These are phyloP conservation scores for Hippocampus kuda DNA, from an alignment of 2,797 vertebrate species.

Conservation along the genomic window DNA sequence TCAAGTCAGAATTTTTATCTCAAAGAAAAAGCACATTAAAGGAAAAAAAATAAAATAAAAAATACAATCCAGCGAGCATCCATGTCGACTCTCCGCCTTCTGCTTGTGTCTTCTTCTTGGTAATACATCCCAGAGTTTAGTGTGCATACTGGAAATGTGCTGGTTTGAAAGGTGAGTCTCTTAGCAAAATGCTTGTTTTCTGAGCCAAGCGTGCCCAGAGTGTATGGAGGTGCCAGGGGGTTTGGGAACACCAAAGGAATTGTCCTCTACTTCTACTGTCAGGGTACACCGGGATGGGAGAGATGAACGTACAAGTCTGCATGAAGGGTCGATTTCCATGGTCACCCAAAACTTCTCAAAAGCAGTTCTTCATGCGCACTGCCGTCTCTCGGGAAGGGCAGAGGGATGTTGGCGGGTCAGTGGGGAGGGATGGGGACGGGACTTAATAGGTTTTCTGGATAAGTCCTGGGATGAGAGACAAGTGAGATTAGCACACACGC, in stretches of 20 bases:
- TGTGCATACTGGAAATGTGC: conserved; percentile 51
- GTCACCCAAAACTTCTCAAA: conserved; percentile 51
- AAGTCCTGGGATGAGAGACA: conserved; percentile 96
- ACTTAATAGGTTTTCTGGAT: conserved; percentile 91
- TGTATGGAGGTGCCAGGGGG: conserved; percentile 18
- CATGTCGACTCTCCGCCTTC: conserved; percentile 14
- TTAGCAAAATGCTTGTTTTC: conserved; percentile 30
- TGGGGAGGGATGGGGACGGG: conserved; percentile 43
- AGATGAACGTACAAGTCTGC: conserved; percentile 38
- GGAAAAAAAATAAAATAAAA: conserved; percentile 56
- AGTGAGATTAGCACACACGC: conserved; percentile 69
- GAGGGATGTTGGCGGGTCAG: conserved; percentile 22
- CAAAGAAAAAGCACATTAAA: conserved; percentile 66
- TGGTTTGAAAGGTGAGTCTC: conserved; percentile 13
- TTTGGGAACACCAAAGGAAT: conserved; percentile 26
- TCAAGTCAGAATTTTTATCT: conserved; percentile 56
- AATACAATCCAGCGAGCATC: conserved; percentile 60
- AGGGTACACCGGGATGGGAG: conserved; percentile 38
- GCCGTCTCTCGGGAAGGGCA: conserved; percentile 45
- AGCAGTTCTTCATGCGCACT: conserved; percentile 70
- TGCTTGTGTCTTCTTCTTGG: conserved; percentile 36
- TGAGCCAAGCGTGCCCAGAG: conserved; percentile 6
- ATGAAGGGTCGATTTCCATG: conserved; percentile 58
- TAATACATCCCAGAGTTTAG: conserved; percentile 64
- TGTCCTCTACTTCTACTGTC: conserved; percentile 39